Evolutionary conservation across 2,113 vertebrate genomes (phyloP).

Genomic region (Poeciliopsis retropinna): DNA sequence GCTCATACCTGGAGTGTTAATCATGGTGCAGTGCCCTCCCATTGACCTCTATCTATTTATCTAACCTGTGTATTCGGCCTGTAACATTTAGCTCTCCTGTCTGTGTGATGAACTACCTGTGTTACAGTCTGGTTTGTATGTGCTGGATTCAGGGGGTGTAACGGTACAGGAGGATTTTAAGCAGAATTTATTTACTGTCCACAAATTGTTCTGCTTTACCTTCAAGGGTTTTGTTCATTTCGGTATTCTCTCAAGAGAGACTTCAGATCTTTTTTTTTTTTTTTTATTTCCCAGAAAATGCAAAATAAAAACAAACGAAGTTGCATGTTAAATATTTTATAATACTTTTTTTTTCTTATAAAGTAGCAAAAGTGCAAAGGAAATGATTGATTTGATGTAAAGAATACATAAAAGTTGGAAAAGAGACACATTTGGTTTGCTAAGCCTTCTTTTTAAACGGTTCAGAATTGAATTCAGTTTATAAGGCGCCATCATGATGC

Average conservation of each 20-base stretch:
- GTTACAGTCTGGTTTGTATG: slow-evolving; percentile 52
- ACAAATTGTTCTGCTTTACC: neutral
- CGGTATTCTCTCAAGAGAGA: neutral
- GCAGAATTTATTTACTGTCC: neutral
- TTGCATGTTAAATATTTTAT: neutral
- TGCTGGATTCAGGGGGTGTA: slow-evolving; percentile 50
- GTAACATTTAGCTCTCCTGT: slow-evolving; percentile 60
- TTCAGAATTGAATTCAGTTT: too few relatives aligned
- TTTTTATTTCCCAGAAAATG: too few relatives aligned
- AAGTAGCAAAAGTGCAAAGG: neutral
- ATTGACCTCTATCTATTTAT: slow-evolving; percentile 35
- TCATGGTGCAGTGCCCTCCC: slow-evolving; percentile 66
- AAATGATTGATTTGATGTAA: neutral
- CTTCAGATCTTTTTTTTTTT: neutral
- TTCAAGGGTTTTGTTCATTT: neutral
- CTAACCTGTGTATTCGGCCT: slow-evolving; percentile 57
- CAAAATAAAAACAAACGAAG: neutral
- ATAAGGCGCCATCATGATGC: too few relatives aligned
- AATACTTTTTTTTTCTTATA: neutral
- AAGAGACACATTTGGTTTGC: neutral
- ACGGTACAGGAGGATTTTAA: slow-evolving; percentile 27
- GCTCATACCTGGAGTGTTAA: slow-evolving; percentile 63
- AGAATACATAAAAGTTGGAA: neutral
- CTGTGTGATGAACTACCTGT: slow-evolving; percentile 68
- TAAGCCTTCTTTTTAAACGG: too few relatives aligned